Evolutionary conservation across 2,113 vertebrate genomes (phyloP).

Genomic region (Nestor notabilis): DNA sequence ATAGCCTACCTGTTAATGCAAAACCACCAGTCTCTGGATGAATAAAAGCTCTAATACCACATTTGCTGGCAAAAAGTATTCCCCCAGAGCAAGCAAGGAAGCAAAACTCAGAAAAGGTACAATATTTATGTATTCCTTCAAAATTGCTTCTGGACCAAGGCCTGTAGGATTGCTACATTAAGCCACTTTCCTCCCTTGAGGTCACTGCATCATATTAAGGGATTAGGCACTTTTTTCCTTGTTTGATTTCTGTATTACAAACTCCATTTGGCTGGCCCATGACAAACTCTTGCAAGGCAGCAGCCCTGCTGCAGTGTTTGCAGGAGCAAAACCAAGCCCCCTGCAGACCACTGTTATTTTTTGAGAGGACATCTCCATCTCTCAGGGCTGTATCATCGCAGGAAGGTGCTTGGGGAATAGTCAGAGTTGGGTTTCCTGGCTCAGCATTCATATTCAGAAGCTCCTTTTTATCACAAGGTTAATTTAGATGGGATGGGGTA

Average conservation of each 20-base stretch:
- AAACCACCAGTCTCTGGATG: background rate
- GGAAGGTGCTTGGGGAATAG: background rate
- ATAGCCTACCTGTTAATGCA: background rate
- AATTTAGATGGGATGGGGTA: background rate
- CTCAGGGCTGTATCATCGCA: background rate
- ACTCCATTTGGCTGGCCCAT: accelerated
- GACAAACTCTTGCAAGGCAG: background rate
- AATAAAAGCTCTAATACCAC: background rate
- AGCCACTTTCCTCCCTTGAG: background rate
- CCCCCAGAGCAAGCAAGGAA: background rate
- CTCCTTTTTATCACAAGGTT: background rate
- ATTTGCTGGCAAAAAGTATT: background rate
- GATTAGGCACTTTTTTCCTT: background rate
- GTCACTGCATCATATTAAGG: background rate
- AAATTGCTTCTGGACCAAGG: background rate
- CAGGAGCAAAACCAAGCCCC: background rate
- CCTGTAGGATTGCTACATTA: background rate
- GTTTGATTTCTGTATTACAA: background rate
- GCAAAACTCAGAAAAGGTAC: background rate
- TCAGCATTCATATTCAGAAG: background rate
- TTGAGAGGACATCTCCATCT: background rate
- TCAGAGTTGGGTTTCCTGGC: background rate
- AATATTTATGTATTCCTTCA: background rate
- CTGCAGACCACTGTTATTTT: background rate
- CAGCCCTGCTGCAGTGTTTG: accelerated